Evolutionary conservation across 2,797 vertebrate species (phyloP).

Genomic region (Alfaro cultratus): DNA sequence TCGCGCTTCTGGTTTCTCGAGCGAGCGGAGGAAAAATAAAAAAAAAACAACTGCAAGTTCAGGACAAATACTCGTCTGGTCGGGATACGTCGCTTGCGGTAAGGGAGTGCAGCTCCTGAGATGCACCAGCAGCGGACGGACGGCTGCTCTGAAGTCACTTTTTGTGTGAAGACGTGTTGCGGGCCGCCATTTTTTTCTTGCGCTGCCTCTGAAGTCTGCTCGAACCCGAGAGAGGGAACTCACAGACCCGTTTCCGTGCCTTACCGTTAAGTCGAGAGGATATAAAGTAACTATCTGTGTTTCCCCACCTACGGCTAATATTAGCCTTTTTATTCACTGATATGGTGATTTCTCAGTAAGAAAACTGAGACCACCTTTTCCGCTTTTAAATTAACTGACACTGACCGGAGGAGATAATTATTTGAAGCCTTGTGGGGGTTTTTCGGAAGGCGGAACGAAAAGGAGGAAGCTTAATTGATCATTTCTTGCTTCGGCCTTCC

Average conservation of each 20-base stretch:
- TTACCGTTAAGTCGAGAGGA: slow-evolving; percentile 29
- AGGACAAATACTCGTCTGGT: slow-evolving; percentile 3
- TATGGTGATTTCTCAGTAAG: slow-evolving; percentile 61
- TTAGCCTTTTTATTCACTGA: slow-evolving; percentile 19
- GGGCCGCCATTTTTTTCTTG: slow-evolving; percentile 83
- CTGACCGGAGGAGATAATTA: slow-evolving; percentile 63
- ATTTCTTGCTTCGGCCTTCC: slow-evolving; percentile 54
- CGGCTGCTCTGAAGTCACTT: slow-evolving; percentile 55
- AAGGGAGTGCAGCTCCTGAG: slow-evolving; percentile 39
- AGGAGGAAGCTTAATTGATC: slow-evolving; percentile 79
- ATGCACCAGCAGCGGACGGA: slow-evolving; percentile 54
- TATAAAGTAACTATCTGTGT: slow-evolving; percentile 19
- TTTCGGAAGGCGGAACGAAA: slow-evolving; percentile 80
- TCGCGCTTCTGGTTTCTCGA: slow-evolving; percentile 56
- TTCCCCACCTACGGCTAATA: slow-evolving; percentile 28
- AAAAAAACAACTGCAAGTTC: slow-evolving; percentile 60
- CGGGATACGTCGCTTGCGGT: slow-evolving; percentile 19
- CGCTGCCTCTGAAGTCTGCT: slow-evolving; percentile 73
- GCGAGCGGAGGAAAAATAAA: slow-evolving; percentile 57
- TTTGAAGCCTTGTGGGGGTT: slow-evolving; percentile 47
- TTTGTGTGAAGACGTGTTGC: slow-evolving; percentile 83
- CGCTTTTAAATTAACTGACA: slow-evolving; percentile 57
- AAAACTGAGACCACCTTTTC: slow-evolving; percentile 65
- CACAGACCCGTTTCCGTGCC: slow-evolving; percentile 50
- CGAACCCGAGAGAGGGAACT: slow-evolving; percentile 62